These are phyloP conservation scores for Xestia c-nigrum DNA, from an alignment of 2,888 invertebrate species.

Conservation along the genomic window DNA sequence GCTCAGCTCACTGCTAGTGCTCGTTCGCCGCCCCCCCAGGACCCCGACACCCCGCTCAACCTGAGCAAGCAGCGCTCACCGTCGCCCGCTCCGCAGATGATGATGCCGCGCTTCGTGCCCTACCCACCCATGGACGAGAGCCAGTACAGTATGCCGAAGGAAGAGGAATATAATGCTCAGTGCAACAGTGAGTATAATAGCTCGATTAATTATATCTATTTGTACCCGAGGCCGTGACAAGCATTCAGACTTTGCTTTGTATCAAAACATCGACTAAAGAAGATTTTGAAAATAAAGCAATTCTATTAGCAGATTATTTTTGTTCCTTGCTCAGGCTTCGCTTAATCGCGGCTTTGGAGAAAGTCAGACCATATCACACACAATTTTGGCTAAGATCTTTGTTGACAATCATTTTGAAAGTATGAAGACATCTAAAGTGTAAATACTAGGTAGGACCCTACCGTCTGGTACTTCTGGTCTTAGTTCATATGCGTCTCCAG, in stretches of 20 bases:
- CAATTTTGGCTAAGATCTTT: neutral
- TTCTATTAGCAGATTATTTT: neutral
- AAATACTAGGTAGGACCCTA: neutral
- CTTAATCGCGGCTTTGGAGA: too few species aligned
- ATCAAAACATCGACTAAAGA: neutral
- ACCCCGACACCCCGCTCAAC: constrained; percentile 96
- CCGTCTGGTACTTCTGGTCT: neutral
- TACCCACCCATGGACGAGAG: constrained; percentile 87
- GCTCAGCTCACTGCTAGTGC: constrained; percentile 92
- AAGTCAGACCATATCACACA: neutral
- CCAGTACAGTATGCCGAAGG: constrained; percentile 85
- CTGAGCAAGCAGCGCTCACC: constrained; percentile 96
- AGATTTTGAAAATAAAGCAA: neutral
- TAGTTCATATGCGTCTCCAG: neutral
- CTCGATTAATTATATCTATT: neutral
- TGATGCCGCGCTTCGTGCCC: constrained; percentile 88
- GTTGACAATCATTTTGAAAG: neutral
- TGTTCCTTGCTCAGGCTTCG: neutral
- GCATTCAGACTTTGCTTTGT: neutral
- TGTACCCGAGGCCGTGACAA: neutral
- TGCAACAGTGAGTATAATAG: constrained; percentile 83
- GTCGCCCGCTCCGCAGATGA: constrained; percentile 90
- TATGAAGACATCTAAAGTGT: neutral
- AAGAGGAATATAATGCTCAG: constrained; percentile 84
- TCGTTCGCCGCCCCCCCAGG: constrained; percentile 91